Evolutionary conservation across 2,888 invertebrate species (phyloP), one percentile per base, ranked within the genome.

Genomic region (Diplolepis rosae): DNA sequence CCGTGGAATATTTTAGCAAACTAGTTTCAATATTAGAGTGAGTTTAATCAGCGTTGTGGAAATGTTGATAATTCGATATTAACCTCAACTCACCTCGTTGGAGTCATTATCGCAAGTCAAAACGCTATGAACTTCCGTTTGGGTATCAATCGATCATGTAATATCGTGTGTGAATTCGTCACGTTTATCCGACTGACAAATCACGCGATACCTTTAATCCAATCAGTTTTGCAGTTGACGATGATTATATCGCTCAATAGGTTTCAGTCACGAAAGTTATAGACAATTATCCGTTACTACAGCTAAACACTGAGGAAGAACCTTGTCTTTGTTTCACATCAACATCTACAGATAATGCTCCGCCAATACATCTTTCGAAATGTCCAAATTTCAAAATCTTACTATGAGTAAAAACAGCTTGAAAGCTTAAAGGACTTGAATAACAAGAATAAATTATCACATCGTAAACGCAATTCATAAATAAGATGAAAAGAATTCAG

Each of bases 31-130:
- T 35, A 61, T 61, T 61, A 61, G 35, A 39, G 13, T 24, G 61
- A 61, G 35, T 39, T 15, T 24, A 35, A 61, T 61, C 24, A n/a
- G 39, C 24, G 24, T 35, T 61, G 24, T 27, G 39, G 24, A 39
- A 24, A 11, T 61, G 24, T 24, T 39, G 7, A 39, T 61, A 35
- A 61, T 61, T 35, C 24, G 61, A 7, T 22, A 65, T 32, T 27
- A 52, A 11, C 45, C 11, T 65, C 22, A 65, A 65, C 48, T 18
- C 9, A 45, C 50, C 18, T 54, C 54, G 30, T 6, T 35, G 22
- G 18, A 39, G 39, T 72, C 72, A 69, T 69, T 67, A 66, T 67
- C 66, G 24, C 42, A 50, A 69, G 66, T 72, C 56, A 69, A 66
- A 66, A 66, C 61, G 39, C 42, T 35, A 72, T 66, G 54, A 66